Evolutionary conservation across 1,140 invertebrate genomes (phyloP), one percentile per base, ranked within the genome.

Genomic region (Helicoverpa zea): DNA sequence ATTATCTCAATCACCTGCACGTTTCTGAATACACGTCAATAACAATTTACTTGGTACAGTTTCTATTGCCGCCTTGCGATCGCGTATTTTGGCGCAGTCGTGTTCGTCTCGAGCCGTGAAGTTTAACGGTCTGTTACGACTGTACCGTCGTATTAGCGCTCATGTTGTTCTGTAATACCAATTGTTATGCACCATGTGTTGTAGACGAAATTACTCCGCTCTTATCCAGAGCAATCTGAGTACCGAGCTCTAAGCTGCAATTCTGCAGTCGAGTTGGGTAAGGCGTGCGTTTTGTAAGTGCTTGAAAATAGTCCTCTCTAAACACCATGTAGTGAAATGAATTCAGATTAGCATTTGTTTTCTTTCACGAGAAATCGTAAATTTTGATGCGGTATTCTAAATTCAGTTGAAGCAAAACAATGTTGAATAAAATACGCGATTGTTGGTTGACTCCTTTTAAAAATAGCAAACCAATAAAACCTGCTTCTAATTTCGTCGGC

Each of bases 401-500:
- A 18, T 49, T 66, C 4, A n/a, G 10, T 49, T 64, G 63, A 16
- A 47, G 4, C 5, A n/a, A 49, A 47, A 49, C 35, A 35, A 29
- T 30, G 14, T 16, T 52, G 58, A 51, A 66, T 77, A 51, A 77
- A 77, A 77, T 64, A 54, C 75, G n/a, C 58, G 35, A 7, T 47
- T 51, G 49, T 52, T 30, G 64, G 75, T 77, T 29, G 59, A 51
- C 29, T 66, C 66, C 52, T 54, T 64, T 49, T 66, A 77, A 64
- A 77, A 77, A 77, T 77, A 77, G 75, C 59, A 51, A 35, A 77
- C 75, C 59, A 77, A 77, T 77, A 77, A 77, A 73, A 77, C 51
- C 58, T 77, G 75, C 12, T 77, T 77, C 66, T 54, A 49, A 77
- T 64, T 77, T 49, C 13, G 75, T 54, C 58, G 75, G 29, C 29